Evolutionary conservation across 2,797 vertebrate species (phyloP), one percentile per base, ranked within the genome.

Genomic region (Chromis chromis): DNA sequence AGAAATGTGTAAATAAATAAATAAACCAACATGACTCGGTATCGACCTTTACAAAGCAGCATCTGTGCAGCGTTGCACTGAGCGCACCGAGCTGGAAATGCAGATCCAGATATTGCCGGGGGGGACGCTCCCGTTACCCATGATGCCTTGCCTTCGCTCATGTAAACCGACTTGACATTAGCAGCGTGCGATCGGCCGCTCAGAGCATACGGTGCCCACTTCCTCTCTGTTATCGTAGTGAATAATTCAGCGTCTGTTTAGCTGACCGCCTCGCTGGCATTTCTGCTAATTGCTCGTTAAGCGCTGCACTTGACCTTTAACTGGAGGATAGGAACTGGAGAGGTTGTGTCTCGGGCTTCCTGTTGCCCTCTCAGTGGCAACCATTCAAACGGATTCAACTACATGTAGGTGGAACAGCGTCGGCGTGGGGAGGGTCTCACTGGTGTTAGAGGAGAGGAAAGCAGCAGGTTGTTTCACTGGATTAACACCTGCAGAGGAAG

Each of bases 211-310:
- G 63, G 50, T 64, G 65, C 58, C 42, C 48, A 6, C 50, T 81
- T 67, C 63, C 65, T 74, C 9, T 63, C 55, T 55, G 71, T 76
- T 71, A 64, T 74, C 1, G 6, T 28, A 52, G 74, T 86, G 83
- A 88, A 86, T 89, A 88, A 88, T 89, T 83, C 79, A 89, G 64
- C 3, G 69, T 36, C 72, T 72, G 87, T 76, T 78, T 69, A 44
- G 74, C 75, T 40, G 78, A 64, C 46, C 69, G 84, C 74, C 54
- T 63, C 25, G 50, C 62, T 83, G 76, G 58, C 84, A 79, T 84
- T 87, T 88, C 52, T 1, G 56, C 81, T 90, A 89, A 90, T 90
- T 82, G 87, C 86, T 84, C 55, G 64, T 82, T 89, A 86, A 84
- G 62, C 40, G 71, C 70, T 56, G 53, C 76, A 74, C 74, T 84